Conservation (phyloP, 2,113 vertebrate species). For the Ia io region DNA sequence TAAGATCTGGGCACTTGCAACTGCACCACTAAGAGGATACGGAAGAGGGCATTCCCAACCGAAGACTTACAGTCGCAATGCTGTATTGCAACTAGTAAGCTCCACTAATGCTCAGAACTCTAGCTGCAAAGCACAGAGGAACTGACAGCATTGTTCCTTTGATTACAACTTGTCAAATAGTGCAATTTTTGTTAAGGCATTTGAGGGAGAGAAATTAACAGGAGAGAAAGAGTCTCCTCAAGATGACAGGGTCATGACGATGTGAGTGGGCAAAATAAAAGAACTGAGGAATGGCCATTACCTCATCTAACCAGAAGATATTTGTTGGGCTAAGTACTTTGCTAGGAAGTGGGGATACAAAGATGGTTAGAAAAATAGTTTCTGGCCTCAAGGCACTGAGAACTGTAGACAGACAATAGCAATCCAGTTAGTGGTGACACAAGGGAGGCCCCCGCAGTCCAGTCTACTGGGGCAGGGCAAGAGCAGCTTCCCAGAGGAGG, state of each 20-base stretch:
- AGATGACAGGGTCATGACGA: not conserved
- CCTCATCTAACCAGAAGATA: not conserved
- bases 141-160: not conserved
- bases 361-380: not conserved
- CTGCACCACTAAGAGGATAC: not conserved
- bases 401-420: not conserved
- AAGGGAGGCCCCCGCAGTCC: not conserved
- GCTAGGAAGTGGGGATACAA: not conserved
- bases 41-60: not conserved
- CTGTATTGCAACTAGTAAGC: not conserved
- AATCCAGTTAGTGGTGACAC: not conserved
- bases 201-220: not conserved
- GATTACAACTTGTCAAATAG: not conserved
- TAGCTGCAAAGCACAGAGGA: not conserved
- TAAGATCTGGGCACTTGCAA: not conserved
- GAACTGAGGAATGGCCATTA: not conserved
- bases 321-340: not conserved
- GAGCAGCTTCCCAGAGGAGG: not conserved
- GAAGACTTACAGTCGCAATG: not conserved
- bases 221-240: not conserved
- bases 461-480: not conserved
- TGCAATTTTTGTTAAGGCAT: not conserved
- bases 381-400: not conserved
- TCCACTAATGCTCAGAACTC: not conserved
- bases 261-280: not conserved